Evolutionary conservation across 2,797 vertebrate genomes (phyloP).

Genomic region (Neoniphon sammara): DNA sequence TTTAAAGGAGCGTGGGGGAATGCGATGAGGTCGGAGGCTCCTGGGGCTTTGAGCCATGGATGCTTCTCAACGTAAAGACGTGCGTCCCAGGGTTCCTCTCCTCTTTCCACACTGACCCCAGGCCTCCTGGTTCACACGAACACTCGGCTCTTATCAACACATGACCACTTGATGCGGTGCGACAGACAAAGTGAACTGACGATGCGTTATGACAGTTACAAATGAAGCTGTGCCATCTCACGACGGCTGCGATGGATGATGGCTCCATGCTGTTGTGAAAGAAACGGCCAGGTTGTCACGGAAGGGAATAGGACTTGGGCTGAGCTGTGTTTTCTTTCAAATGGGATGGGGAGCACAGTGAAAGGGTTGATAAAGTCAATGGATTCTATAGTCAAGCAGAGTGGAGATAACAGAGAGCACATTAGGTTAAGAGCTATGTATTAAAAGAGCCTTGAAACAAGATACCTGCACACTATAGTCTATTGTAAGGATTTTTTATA

Average conservation of each 20-base stretch:
- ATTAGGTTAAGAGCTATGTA: neutral
- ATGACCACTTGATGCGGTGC: conserved; percentile 36
- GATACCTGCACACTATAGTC: neutral
- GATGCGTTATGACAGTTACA: conserved; percentile 67
- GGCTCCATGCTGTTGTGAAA: conserved; percentile 51
- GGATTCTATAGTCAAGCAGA: neutral
- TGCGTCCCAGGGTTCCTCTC: conserved; percentile 51
- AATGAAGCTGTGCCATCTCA: conserved; percentile 51
- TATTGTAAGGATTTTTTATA: neutral
- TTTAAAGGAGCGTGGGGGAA: conserved; percentile 44
- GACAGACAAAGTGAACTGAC: conserved; percentile 55
- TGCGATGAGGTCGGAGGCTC: conserved; percentile 39
- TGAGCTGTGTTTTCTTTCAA: conserved; percentile 28
- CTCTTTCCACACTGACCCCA: conserved; percentile 59
- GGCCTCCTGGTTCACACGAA: conserved; percentile 55
- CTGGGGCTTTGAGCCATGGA: conserved; percentile 55
- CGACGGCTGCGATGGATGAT: conserved; percentile 29
- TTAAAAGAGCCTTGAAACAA: neutral
- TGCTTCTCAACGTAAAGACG: conserved; percentile 54
- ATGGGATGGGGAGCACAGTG: conserved; percentile 13
- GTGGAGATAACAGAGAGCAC: neutral
- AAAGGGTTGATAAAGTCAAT: conserved; percentile 22
- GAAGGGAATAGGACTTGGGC: conserved; percentile 29
- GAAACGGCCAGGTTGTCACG: conserved; percentile 61
- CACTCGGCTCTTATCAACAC: conserved; percentile 48